Percentiles rank a stretch among this genome's conserved stretches.
Evolutionary conservation across 2,797 vertebrate genomes (phyloP).

Genomic region (Lophius americanus): DNA sequence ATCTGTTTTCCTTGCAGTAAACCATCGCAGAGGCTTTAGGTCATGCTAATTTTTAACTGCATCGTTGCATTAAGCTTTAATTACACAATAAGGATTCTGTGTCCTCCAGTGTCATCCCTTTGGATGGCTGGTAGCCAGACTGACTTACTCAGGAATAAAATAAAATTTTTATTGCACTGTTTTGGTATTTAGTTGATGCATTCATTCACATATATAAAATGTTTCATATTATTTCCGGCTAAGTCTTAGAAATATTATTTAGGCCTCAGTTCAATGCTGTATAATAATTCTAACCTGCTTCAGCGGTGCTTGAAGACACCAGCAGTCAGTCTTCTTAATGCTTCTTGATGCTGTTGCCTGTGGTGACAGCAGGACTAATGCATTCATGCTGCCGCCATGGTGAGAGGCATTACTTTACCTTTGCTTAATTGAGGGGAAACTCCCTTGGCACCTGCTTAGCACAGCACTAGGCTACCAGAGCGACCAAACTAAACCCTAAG

Average conservation of each 20-base stretch:
- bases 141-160: too few relatives aligned
- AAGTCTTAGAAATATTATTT: too few relatives aligned
- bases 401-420: conserved; percentile 82
- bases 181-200: conserved; percentile 31
- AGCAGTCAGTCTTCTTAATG: conserved; percentile 63
- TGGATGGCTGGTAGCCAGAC: not conserved
- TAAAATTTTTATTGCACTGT: not conserved
- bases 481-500: conserved; percentile 62
- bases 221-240: too few relatives aligned
- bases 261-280: too few relatives aligned
- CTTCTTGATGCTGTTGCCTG: conserved; percentile 47
- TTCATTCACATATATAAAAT: conserved; percentile 26
- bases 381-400: conserved; percentile 73
- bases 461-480: conserved; percentile 54
- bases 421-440: conserved; percentile 86
- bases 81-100: conserved; percentile 65
- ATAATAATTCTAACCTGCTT: conserved; percentile 24
- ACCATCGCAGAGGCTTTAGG: conserved; percentile 43
- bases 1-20: conserved; percentile 31
- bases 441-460: conserved; percentile 81
- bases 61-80: conserved; percentile 67
- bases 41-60: conserved; percentile 63
- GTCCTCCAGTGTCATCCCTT: conserved; percentile 60
- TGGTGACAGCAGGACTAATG: conserved; percentile 78
- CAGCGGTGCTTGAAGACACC: conserved; percentile 31